Base-by-base conservation (phyloP, 23 tunicate species). In the Ciona savignyi region DNA sequence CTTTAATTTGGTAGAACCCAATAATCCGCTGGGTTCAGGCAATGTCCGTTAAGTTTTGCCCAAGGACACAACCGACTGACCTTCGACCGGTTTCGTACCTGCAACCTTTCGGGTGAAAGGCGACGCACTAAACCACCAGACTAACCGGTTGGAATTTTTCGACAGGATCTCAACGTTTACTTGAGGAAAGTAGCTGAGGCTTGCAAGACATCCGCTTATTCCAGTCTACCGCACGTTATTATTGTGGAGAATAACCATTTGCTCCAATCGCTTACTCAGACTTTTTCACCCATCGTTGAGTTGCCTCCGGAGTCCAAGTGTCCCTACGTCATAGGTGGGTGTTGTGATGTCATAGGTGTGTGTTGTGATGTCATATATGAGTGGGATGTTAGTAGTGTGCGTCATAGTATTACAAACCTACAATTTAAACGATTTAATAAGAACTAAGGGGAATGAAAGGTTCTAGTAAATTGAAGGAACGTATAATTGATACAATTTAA, bases 261-360 rank as follows among this genome's bases (percentile, higher is more conserved):
- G 51, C 27, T 86, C 51, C 66, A 72, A 9, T 86, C 93, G 31
- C 70, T 76, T 1, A 70, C 61, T 0, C 67, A 87, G 22, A 74
- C 61, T 27, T 64, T 80, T 27, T 33, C 77, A 4, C 86, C 76
- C 23, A n/a, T 81, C 31, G 32, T 66, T 29, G 75, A 63, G 19
- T 33, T 60, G 0, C 21, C 64, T 24, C 51, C 64, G 20, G 62
- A 70, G 19, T 56, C 72, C 30, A 80, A 74, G 23, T 77, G 81
- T 29, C 95, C 95, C 0, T 87, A 65, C 62, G 71, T 87, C 29
- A 87, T 87, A 63, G 86, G 95, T 87, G 64, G 74, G 73, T 25
- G 11, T 19, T n/a, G 34, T 0, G 29, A 49, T n/a, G 29, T 75
- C 11, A 21, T 11, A 29, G 24, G 63, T 0, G n/a, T 0, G 70